These are phyloP conservation scores for Siderastrea radians DNA, from an alignment of 92 coral and sea anemone species.

Conservation along the genomic window DNA sequence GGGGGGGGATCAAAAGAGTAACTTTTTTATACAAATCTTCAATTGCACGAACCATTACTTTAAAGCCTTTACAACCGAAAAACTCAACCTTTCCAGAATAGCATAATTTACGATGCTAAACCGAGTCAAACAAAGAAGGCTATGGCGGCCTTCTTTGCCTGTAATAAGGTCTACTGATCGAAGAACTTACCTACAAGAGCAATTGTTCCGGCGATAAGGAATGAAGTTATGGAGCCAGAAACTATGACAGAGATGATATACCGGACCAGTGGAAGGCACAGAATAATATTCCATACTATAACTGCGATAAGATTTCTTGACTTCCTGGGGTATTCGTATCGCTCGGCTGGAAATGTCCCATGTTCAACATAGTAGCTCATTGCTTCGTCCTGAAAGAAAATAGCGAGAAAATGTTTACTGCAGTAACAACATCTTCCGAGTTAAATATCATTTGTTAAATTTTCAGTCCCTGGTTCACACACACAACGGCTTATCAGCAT, in stretches of 20 bases:
- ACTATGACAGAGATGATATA: conserved; percentile 68
- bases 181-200: conserved; percentile 71
- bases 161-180: too few relatives aligned
- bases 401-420: too few relatives aligned
- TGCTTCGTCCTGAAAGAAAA: conserved; percentile 77
- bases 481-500: too few relatives aligned
- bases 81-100: too few relatives aligned
- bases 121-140: not conserved
- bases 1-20: too few relatives aligned
- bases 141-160: too few relatives aligned
- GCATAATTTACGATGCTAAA: not conserved
- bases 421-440: not conserved
- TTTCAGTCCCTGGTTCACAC: too few relatives aligned
- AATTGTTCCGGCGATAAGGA: conserved; percentile 54
- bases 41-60: not conserved
- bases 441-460: too few relatives aligned
- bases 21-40: not conserved
- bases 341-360: conserved; percentile 84
- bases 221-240: conserved; percentile 71
- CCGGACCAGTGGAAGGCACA: conserved; percentile 74
- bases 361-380: conserved; percentile 86
- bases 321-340: conserved; percentile 77
- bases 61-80: not conserved
- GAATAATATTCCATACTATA: conserved; percentile 69
- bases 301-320: conserved; percentile 68